A percentile compares a stretch with the other conserved stretches of the same genome.
These are phyloP conservation scores for Diachasma alloeum DNA, from an alignment of 1,140 invertebrate genomes.

Conservation along the genomic window DNA sequence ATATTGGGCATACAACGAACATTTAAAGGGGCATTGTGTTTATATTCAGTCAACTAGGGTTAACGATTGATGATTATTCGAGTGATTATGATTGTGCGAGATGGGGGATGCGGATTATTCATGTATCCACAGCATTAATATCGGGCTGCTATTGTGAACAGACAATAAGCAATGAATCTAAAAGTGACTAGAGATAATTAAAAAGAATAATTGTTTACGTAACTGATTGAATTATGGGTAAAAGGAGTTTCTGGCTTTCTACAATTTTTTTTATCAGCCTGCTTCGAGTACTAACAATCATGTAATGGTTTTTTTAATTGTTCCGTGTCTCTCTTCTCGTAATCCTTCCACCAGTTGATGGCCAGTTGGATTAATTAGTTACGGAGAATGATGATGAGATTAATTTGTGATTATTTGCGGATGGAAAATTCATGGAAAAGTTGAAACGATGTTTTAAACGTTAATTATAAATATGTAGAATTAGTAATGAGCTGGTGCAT, in stretches of 20 bases:
- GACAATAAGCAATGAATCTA: constrained; percentile 62
- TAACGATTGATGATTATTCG: neutral
- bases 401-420: neutral
- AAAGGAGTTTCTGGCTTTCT: constrained; percentile 15
- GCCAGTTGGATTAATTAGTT: neutral
- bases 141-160: constrained; percentile 63
- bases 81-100: constrained; percentile 11
- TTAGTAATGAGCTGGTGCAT: constrained; percentile 61
- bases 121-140: constrained; percentile 44
- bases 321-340: constrained; percentile 13
- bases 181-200: neutral
- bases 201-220: neutral
- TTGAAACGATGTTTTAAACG: neutral
- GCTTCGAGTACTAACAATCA: neutral
- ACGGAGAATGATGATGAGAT: neutral
- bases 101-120: constrained; percentile 5
- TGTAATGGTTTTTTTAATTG: neutral
- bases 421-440: neutral
- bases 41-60: neutral
- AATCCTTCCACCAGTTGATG: neutral
- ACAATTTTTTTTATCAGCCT: constrained; percentile 4
- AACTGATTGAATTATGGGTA: constrained; percentile 24
- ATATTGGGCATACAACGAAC: constrained; percentile 7
- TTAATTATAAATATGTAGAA: constrained; percentile 42
- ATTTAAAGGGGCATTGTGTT: neutral